Percentiles rank a stretch among this genome's conserved stretches.
Conservation (phyloP, 2,888 invertebrate species). For the Sceliomorpha sp. region DNA sequence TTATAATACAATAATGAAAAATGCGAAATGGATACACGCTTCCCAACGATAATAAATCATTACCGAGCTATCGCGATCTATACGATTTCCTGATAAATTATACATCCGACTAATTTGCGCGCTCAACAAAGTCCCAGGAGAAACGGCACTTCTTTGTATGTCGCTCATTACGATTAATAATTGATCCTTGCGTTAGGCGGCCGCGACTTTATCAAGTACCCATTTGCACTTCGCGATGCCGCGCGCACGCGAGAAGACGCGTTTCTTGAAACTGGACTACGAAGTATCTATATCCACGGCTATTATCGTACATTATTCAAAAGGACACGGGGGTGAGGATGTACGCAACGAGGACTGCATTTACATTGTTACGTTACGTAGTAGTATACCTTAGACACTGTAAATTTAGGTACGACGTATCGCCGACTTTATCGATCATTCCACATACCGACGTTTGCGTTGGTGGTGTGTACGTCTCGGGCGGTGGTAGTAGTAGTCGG, state of each 20-base stretch:
- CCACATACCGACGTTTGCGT: no score
- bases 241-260: slow-evolving; percentile 24
- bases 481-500: no score
- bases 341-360: slow-evolving; percentile 34
- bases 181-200: neutral
- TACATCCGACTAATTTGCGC: slow-evolving; percentile 6
- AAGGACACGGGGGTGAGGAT: slow-evolving; percentile 28
- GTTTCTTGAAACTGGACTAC: slow-evolving; percentile 47
- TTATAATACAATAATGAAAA: no score
- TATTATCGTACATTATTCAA: slow-evolving; percentile 47
- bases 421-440: slow-evolving; percentile 32
- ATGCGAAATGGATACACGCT: no score
- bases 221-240: slow-evolving; percentile 22
- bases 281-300: slow-evolving; percentile 33
- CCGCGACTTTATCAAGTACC: slow-evolving; percentile 32
- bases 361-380: slow-evolving; percentile 42
- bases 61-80: no score
- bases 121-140: neutral
- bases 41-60: no score
- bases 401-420: slow-evolving; percentile 45
- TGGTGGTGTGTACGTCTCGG: no score
- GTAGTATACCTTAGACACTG: slow-evolving; percentile 27
- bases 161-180: slow-evolving; percentile 3
- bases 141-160: neutral
- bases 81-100: no score